These are phyloP conservation scores for Lindbergichthys nudifrons DNA, from an alignment of 2,797 vertebrate genomes.

Conservation along the genomic window DNA sequence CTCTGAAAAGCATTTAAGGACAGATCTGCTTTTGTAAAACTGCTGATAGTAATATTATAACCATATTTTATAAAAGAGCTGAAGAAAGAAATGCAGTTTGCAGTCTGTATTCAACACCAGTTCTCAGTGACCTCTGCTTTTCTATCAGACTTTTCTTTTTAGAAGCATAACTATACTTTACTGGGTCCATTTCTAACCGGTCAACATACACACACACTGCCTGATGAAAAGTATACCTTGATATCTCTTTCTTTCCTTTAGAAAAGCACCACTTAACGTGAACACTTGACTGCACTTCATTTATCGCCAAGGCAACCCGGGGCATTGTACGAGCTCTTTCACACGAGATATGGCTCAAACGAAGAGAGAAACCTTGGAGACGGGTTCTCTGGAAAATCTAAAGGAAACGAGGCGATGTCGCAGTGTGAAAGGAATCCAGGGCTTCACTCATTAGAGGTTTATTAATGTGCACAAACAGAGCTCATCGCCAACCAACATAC, in stretches of 20 bases:
- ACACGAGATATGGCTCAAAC: slow-evolving; percentile 33
- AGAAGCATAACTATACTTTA: not conserved
- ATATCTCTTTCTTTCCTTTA: slow-evolving; percentile 14
- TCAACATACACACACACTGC: not conserved
- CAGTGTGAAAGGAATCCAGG: slow-evolving; percentile 48
- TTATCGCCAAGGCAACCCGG: slow-evolving; percentile 50
- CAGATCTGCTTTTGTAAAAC: not conserved
- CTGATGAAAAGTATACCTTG: not conserved
- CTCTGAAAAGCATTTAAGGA: not conserved
- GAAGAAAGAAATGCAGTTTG: too few species aligned
- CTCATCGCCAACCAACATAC: slow-evolving; percentile 21
- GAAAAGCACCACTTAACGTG: slow-evolving; percentile 14
- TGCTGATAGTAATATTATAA: not conserved
- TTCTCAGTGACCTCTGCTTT: not conserved
- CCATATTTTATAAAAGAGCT: too few species aligned
- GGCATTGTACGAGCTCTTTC: slow-evolving; percentile 23
- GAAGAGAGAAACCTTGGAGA: slow-evolving; percentile 50
- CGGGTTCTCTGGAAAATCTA: slow-evolving; percentile 50
- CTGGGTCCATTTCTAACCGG: not conserved
- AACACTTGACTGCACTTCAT: slow-evolving; percentile 41
- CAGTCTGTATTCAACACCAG: too few species aligned
- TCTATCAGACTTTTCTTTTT: not conserved
- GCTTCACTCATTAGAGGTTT: slow-evolving; percentile 46
- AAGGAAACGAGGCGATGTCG: slow-evolving; percentile 43
- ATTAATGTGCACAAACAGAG: slow-evolving; percentile 58